Evolutionary conservation across 2,888 invertebrate species (phyloP), one percentile per base, ranked within the genome.

Genomic region (Endotricha flammealis): DNA sequence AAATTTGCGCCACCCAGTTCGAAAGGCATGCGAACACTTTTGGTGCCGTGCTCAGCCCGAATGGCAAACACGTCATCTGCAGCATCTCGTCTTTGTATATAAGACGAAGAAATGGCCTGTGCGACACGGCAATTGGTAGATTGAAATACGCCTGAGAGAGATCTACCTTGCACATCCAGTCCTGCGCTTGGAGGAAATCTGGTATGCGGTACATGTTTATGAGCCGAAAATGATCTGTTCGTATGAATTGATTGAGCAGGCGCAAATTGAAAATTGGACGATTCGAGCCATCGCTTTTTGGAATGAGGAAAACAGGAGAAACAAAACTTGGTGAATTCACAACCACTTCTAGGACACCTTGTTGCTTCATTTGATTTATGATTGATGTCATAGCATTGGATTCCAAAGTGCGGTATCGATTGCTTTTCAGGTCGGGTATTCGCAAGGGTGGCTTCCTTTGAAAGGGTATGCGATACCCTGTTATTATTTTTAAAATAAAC

Each of bases 141-240:
- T 48, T 41, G 29, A 37, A 51, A 25, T 47, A 55, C 1, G 49
- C 52, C 8, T 50, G 44, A 1, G 42, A 41, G 6, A 48, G 27
- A 29, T 55, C 50, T 14, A 55, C 37, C 24, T 55, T 55, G 5
- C 20, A 22, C 29, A 48, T 29, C 32, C 32, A 52, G 11, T 46
- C 43, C 12, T 24, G 4, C 9, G 10, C 11, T 14, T 44, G 33
- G 5, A 49, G 12, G 8, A 42, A 38, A 4, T 25, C 10, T 1
- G 46, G 45, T 1, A 46, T 12, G 4, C 36, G 27, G 4, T 29
- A 10, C 8, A 40, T 36, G 11, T 42, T 48, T 28, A 50, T 12
- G 6, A 50, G 28, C 2, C 29, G 20, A 30, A 48, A 45, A 6
- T 16, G 13, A 1, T 27, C 31, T 5, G 39, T 16, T 1, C 8